Evolutionary conservation across 2,797 vertebrate species (phyloP).

Genomic region (Amphiprion clarkii): DNA sequence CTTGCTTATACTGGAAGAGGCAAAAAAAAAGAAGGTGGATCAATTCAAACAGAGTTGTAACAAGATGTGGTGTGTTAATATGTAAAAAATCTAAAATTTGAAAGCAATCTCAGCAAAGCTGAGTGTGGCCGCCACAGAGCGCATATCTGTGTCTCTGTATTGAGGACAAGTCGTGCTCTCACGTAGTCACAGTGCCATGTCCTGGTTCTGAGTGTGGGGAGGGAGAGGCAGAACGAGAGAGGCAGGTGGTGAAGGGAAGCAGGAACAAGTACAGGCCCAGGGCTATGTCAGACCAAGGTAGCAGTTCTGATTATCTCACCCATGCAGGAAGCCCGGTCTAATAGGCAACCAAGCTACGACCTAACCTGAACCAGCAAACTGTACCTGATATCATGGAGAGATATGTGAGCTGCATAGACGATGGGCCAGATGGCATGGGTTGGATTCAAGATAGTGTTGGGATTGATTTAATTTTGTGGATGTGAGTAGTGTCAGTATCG

Average conservation of each 20-base stretch:
- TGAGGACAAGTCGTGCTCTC: constrained; percentile 66
- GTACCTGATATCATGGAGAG: constrained; percentile 36
- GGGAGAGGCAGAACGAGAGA: constrained; percentile 52
- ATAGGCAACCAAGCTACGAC: constrained; percentile 55
- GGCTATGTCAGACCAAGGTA: constrained; percentile 80
- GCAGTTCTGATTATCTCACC: constrained; percentile 70
- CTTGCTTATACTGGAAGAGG: constrained; percentile 94
- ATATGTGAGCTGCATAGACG: constrained; percentile 4
- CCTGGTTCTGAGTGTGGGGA: constrained; percentile 60
- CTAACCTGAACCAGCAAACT: constrained; percentile 54
- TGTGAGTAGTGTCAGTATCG: neutral
- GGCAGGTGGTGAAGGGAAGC: constrained; percentile 74
- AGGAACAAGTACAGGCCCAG: constrained; percentile 69
- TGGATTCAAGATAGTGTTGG: no score
- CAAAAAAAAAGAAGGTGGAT: constrained; percentile 47
- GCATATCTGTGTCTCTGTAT: constrained; percentile 58
- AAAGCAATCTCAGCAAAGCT: constrained; percentile 12
- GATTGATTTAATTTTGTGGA: neutral
- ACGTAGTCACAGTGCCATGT: constrained; percentile 55
- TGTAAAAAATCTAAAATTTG: neutral
- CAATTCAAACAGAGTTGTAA: constrained; percentile 7
- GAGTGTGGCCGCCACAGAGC: constrained; percentile 6
- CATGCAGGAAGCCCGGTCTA: constrained; percentile 51
- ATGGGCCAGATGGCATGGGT: neutral
- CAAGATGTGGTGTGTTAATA: neutral